Evolutionary conservation across 2,797 vertebrate species (phyloP), one percentile per base, ranked within the genome.

Genomic region (Sebastes nivosus): DNA sequence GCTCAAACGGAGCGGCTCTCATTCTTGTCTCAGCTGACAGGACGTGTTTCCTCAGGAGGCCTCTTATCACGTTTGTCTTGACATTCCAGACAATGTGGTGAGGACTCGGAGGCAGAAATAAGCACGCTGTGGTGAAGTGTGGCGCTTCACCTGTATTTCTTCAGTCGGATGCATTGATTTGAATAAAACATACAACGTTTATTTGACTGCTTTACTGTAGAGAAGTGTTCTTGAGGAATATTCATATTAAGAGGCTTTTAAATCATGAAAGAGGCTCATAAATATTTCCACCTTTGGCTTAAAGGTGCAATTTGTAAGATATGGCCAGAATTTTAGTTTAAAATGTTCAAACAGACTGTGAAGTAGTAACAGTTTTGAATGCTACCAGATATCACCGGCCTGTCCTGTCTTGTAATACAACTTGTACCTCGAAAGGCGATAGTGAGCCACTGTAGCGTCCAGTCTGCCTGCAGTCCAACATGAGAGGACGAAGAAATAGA

Each of bases 1-100:
- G 38, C 20, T 60, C 24, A 59, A 70, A 67, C 73, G 32, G 18
- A 88, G 32, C 54, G 67, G 24, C 55, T 84, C 61, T 79, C 69
- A 55, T 78, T 87, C 75, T 72, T n/a, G 73, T 86, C 77, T 66
- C 34, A 67, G 66, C 68, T 69, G 68, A 85, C 64, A 20, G 60
- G 60, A 67, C 14, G 1, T 59, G 63, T 85, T 84, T 89, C 84
- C 83, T 82, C 84, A 13, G 25, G 60, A 79, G 68, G 52, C 55
- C 63, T 63, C 80, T 89, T 88, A 87, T 81, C 60, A 8, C 63
- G 73, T 81, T 80, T 83, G 75, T 63, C 61, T 52, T 67, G 52
- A 85, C 72, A 77, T 73, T 86, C 59, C 81, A 76, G 57, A 52
- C 61, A 71, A 79, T 52, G 32, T 22, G 18, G 13, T 3, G 0